Conservation (phyloP, 1,140 invertebrate genomes). For the Tetraneura akinire region DNA sequence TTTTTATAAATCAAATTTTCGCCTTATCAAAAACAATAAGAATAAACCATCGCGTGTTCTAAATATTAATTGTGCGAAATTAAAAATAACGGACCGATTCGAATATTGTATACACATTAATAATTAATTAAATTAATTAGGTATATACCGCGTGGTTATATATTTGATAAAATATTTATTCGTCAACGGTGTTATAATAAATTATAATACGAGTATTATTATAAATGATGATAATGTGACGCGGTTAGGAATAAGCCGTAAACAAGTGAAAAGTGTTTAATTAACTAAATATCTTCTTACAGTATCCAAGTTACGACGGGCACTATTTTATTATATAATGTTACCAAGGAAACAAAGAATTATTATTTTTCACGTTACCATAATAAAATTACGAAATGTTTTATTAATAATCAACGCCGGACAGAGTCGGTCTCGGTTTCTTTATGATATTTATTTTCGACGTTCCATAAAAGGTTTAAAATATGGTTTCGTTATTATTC, state of each 20-base stretch:
- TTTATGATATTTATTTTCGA: slow-evolving; percentile 12
- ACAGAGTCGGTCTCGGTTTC: neutral
- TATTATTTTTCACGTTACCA: slow-evolving; percentile 14
- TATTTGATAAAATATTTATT: slow-evolving; percentile 21
- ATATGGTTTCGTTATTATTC: slow-evolving; percentile 28
- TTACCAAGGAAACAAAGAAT: slow-evolving; percentile 40
- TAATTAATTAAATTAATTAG: too few relatives aligned
- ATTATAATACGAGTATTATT: too few relatives aligned
- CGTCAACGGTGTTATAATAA: neutral
- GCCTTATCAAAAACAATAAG: too few relatives aligned
- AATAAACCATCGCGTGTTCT: too few relatives aligned
- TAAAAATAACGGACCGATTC: too few relatives aligned
- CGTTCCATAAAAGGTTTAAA: slow-evolving; percentile 17
- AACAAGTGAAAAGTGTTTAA: slow-evolving; percentile 33
- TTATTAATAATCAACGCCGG: slow-evolving; percentile 26
- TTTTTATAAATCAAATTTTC: too few relatives aligned
- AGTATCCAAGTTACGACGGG: neutral
- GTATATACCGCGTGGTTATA: too few relatives aligned
- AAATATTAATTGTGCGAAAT: too few relatives aligned
- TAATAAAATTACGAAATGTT: slow-evolving; percentile 43
- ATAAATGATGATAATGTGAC: too few relatives aligned
- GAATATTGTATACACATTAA: too few relatives aligned
- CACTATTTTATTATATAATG: slow-evolving; percentile 20
- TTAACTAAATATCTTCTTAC: slow-evolving; percentile 4
- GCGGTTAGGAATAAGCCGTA: neutral